Conservation (phyloP, 2,113 vertebrate genomes). For the Furnarius figulus region DNA sequence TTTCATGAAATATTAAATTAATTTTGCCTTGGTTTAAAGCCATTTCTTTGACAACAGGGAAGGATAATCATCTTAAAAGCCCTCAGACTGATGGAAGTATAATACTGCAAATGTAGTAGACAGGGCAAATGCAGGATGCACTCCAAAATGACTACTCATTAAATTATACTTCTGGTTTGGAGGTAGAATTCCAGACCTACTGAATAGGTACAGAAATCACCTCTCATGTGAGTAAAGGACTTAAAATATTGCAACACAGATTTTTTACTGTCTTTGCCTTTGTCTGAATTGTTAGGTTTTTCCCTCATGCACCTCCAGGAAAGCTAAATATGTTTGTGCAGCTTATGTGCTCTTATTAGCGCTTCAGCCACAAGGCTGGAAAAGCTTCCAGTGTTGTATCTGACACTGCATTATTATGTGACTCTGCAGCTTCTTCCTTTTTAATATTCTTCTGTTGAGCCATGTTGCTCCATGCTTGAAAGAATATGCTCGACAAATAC, state of each 20-base stretch:
- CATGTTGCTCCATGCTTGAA: not conserved
- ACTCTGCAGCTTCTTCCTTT: not conserved
- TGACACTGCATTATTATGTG: not conserved
- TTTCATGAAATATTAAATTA: not conserved
- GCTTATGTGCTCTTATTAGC: no score
- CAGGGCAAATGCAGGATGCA: not conserved
- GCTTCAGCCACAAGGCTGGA: not conserved
- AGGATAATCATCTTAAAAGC: not conserved
- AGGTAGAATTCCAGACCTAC: not conserved
- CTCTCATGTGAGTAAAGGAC: not conserved
- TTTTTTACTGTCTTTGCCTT: not conserved
- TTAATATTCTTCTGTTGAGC: not conserved
- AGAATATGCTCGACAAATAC: not conserved
- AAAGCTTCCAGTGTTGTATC: not conserved
- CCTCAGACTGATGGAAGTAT: fast-evolving
- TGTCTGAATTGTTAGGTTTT: not conserved
- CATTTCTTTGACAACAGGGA: not conserved
- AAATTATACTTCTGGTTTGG: not conserved
- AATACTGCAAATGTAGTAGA: not conserved
- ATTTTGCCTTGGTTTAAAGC: not conserved
- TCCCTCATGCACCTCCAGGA: not conserved
- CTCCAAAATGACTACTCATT: not conserved
- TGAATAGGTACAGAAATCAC: not conserved
- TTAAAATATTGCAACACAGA: not conserved
- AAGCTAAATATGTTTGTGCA: not conserved